Percentiles rank a stretch among this genome's conserved stretches.
Evolutionary conservation across 2,797 vertebrate species (phyloP).

Genomic region (Falco peregrinus): DNA sequence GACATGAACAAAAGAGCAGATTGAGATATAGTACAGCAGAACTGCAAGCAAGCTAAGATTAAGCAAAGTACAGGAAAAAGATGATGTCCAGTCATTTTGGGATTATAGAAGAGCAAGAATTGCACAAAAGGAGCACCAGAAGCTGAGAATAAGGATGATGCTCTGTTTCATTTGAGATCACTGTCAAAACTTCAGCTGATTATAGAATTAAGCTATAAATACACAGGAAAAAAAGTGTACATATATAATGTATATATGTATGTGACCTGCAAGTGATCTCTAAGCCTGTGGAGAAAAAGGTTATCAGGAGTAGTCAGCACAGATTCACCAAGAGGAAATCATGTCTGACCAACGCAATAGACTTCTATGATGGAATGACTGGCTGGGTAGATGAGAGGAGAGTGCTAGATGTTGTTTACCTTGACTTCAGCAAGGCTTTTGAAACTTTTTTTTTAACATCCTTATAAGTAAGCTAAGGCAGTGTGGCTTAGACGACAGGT

Average conservation of each 20-base stretch:
- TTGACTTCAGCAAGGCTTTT: no score
- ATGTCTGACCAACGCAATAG: no score
- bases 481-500: no score
- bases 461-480: no score
- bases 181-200: neutral
- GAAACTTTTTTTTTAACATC: no score
- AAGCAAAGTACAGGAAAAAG: neutral
- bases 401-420: no score
- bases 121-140: neutral
- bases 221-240: rapidly evolving
- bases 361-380: no score
- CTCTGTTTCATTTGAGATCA: neutral
- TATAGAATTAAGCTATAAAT: neutral
- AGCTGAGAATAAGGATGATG: neutral
- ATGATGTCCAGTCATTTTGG: neutral
- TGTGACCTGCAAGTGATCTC: no score
- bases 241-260: no score
- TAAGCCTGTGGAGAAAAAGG: no score
- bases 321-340: no score
- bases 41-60: neutral
- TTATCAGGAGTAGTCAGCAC: no score
- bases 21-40: neutral
- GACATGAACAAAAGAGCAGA: neutral
- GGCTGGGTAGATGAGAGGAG: neutral
- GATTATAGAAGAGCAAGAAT: neutral